Base-by-base conservation (phyloP, 2,797 vertebrate species). In the Intellagama lesueurii region DNA sequence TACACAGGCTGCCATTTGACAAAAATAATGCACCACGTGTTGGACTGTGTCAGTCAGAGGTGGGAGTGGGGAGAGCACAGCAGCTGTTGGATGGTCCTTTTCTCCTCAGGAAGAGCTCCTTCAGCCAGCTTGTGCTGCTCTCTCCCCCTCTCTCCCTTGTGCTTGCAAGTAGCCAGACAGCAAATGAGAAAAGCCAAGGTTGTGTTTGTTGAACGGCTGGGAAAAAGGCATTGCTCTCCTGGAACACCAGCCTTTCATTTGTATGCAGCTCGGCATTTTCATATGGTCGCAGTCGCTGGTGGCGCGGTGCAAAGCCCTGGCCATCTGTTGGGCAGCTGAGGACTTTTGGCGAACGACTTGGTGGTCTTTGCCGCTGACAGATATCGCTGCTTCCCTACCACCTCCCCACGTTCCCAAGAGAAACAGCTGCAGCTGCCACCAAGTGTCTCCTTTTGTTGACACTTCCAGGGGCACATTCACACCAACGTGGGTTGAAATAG, bases 291-390 rank as follows among this genome's bases (percentile, higher is more conserved):
- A 86, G 28, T 90, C 44, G 70, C 85, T 82, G 72, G 79, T 73
- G 79, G 85, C 60, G 60, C 85, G 30, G 60, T 60, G 64, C 79
- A 90, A 76, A 90, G 72, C 79, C 64, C 85, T 5, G 64, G 84
- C 89, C 89, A 90, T 90, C 89, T 90, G 89, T 56, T 87, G 84
- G 85, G 72, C 73, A 82, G 79, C 89, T 3, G 89, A 90, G 80
- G 89, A 90, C 79, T 90, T 90, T 72, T 87, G 89, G 89, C 86
- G 85, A 90, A 83, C 64, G 86, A 90, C 89, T 56, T 90, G 85
- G 89, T 90, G 85, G 89, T 90, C 85, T 90, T 90, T 87, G 85
- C 70, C 4, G 79, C 79, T 56, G 85, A 90, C 89, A 83, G 72
- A 86, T 82, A 82, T 56, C 86, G 82, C 72, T 83, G 64, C 60